phyloP scores from a whole-genome alignment of 2,797 vertebrate genomes.

The Acanthurus tractus region DNA sequence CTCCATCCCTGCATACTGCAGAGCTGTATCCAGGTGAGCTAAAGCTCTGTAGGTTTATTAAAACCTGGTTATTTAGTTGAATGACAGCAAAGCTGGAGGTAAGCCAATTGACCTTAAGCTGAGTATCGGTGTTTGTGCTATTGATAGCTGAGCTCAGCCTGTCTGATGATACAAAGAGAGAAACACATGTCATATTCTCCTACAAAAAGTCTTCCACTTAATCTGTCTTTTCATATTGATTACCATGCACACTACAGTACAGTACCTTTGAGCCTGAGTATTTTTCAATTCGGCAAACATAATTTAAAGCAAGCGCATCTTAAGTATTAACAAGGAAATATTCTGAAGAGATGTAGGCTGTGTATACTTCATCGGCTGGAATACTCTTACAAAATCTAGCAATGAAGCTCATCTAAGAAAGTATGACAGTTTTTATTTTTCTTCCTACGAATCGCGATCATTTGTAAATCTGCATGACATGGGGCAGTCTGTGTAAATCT shows the following conservation, averaged over 20 bases:
- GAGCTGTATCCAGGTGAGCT: slow-evolving; percentile 61
- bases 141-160: slow-evolving; percentile 13
- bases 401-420: too few species aligned
- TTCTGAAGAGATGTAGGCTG: too few species aligned
- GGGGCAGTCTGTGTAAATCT: too few species aligned
- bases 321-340: too few species aligned
- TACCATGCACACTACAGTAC: neutral
- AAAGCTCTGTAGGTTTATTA: accelerated
- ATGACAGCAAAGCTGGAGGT: neutral
- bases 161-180: neutral
- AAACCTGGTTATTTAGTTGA: too few species aligned
- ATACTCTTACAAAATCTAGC: too few species aligned
- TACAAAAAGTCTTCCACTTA: neutral
- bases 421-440: too few species aligned
- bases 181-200: neutral
- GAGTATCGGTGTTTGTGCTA: slow-evolving; percentile 2
- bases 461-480: too few species aligned
- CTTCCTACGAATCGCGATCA: too few species aligned
- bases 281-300: neutral
- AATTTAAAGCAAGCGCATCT: too few species aligned
- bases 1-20: neutral
- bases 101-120: slow-evolving; percentile 31
- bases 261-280: too few species aligned
- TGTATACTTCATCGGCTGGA: too few species aligned
- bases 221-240: neutral